Percentiles rank a stretch among this genome's conserved stretches.
Evolutionary conservation across 2,888 invertebrate genomes (phyloP).

Genomic region (Chorisops tibialis): DNA sequence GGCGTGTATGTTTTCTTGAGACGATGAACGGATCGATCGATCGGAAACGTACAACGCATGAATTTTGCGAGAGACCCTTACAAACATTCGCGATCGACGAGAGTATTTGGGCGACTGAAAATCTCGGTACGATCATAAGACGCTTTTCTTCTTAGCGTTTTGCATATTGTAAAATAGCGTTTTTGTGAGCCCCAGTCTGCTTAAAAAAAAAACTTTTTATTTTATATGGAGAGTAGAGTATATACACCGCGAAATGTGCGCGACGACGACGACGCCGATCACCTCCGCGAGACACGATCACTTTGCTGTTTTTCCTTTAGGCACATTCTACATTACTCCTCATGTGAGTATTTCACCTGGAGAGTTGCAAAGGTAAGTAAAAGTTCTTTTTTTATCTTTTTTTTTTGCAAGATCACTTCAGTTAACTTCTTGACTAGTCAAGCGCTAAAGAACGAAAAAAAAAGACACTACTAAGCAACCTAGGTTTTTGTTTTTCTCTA

Average conservation of each 20-base stretch:
- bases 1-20: too few species aligned
- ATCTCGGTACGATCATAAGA: slow-evolving; percentile 21
- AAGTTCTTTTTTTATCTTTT: slow-evolving; percentile 11
- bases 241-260: neutral
- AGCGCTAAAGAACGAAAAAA: too few species aligned
- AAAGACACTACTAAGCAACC: too few species aligned
- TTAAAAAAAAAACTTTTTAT: too few species aligned
- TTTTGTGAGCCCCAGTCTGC: too few species aligned
- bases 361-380: slow-evolving; percentile 22
- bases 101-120: slow-evolving; percentile 24
- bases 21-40: too few species aligned
- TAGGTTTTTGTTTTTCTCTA: too few species aligned
- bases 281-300: neutral
- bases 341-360: slow-evolving; percentile 19
- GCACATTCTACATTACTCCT: neutral
- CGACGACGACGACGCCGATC: slow-evolving; percentile 3
- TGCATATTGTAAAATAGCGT: too few species aligned
- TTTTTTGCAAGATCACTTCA: neutral
- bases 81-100: slow-evolving; percentile 22
- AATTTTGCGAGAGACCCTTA: neutral
- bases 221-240: too few species aligned
- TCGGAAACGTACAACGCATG: too few species aligned
- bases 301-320: neutral
- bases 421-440: too few species aligned
- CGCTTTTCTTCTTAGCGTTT: slow-evolving; percentile 19